Percentiles rank a stretch among this genome's conserved stretches.
Evolutionary conservation across 2,113 vertebrate genomes (phyloP).

Genomic region (Butorides virescens): DNA sequence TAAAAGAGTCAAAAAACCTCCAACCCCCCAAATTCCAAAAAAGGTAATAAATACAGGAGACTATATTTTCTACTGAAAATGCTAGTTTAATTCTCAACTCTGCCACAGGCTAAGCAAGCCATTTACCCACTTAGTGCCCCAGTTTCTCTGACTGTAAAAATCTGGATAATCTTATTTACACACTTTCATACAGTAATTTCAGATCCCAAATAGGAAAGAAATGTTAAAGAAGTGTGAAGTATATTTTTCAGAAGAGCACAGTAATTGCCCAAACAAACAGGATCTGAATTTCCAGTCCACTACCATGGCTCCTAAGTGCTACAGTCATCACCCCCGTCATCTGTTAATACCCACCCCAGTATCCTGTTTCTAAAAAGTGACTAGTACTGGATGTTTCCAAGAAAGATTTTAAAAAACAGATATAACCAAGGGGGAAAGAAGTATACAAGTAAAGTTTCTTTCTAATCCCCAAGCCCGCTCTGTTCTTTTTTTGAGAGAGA

Average conservation of each 20-base stretch:
- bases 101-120: background rate
- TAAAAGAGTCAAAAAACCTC: background rate
- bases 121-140: background rate
- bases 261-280: background rate
- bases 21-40: background rate
- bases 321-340: background rate
- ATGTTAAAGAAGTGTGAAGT: background rate
- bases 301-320: background rate
- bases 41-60: background rate
- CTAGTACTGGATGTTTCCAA: background rate
- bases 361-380: background rate
- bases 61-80: background rate
- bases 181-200: background rate
- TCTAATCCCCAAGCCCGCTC: background rate
- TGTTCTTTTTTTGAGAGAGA: background rate
- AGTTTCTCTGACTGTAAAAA: background rate
- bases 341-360: background rate
- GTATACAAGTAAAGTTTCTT: background rate
- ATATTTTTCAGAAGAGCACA: background rate
- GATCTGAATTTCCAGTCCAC: background rate
- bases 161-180: slow-evolving; percentile 17
- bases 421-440: background rate
- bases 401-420: background rate
- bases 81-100: background rate
- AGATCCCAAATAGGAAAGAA: background rate